Conservation (phyloP, 2,797 vertebrate genomes). For the Poecilia wingei region DNA sequence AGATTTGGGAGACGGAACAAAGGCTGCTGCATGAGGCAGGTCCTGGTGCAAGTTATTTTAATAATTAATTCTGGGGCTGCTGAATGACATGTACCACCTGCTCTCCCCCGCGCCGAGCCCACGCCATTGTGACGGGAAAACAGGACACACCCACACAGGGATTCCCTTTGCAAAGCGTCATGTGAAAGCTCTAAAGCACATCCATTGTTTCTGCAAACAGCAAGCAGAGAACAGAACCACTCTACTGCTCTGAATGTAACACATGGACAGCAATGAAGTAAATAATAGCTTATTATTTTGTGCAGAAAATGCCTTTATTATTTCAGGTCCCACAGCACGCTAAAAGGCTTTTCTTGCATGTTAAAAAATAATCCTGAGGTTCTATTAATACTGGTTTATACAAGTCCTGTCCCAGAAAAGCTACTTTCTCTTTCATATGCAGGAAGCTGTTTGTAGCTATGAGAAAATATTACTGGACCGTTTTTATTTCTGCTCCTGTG, state of each 20-base stretch:
- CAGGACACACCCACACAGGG: slow-evolving; percentile 68
- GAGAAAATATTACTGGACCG: slow-evolving; percentile 9
- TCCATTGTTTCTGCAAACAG: slow-evolving; percentile 21
- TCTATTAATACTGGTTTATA: slow-evolving; percentile 63
- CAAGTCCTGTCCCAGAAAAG: slow-evolving; percentile 52
- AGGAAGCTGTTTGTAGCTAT: slow-evolving; percentile 25
- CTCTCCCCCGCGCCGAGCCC: slow-evolving; percentile 54
- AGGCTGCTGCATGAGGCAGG: slow-evolving; percentile 49
- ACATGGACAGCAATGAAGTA: slow-evolving; percentile 10
- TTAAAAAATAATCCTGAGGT: slow-evolving; percentile 67
- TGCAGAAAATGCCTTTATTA: slow-evolving; percentile 56
- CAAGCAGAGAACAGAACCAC: slow-evolving; percentile 5
- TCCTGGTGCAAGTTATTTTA: slow-evolving; percentile 57
- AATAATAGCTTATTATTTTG: slow-evolving; percentile 34
- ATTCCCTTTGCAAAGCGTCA: slow-evolving; percentile 56
- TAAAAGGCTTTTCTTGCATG: slow-evolving; percentile 63
- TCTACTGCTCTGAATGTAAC: slow-evolving; percentile 24
- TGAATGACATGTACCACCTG: slow-evolving; percentile 76
- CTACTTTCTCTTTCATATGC: slow-evolving; percentile 42
- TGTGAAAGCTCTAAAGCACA: slow-evolving; percentile 30
- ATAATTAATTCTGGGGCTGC: slow-evolving; percentile 75
- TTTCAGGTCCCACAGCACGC: slow-evolving; percentile 39
- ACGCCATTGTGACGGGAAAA: slow-evolving; percentile 55
- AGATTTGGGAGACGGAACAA: slow-evolving; percentile 35
- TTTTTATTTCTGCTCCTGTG: background rate